Evolutionary conservation across 35 echinoderm and acorn worm species (phyloP).

Genomic region (Apostichopus parvimensis): DNA sequence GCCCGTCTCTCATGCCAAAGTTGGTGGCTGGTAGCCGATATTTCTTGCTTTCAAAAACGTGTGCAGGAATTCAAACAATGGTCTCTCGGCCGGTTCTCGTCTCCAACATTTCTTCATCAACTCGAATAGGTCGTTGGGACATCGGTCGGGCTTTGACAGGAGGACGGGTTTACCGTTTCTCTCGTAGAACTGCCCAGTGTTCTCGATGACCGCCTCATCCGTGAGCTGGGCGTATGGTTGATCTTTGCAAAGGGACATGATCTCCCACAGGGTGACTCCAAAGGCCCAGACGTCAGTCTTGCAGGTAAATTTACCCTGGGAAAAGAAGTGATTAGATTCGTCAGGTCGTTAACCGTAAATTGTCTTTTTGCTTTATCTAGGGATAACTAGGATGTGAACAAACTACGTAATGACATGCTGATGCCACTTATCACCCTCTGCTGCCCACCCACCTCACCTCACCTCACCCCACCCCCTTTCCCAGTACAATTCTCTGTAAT

Average conservation of each 20-base stretch:
- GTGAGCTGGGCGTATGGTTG: conserved; percentile 82
- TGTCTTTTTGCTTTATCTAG: no score
- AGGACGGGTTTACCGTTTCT: conserved; percentile 71
- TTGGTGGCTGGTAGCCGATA: conserved; percentile 89
- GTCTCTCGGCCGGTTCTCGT: conserved; percentile 68
- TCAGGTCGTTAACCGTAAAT: no score
- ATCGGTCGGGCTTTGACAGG: conserved; percentile 69
- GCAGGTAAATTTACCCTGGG: conserved; percentile 93
- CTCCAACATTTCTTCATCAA: conserved; percentile 91
- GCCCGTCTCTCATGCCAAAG: neutral
- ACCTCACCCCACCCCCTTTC: no score
- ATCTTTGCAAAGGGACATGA: conserved; percentile 83
- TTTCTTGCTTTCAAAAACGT: conserved; percentile 88
- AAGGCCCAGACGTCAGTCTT: conserved; percentile 97
- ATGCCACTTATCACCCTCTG: no score
- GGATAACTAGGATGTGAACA: no score
- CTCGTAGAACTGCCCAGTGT: conserved; percentile 93
- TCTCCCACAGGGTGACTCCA: conserved; percentile 97
- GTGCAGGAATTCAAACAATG: conserved; percentile 82
- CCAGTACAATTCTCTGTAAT: no score
- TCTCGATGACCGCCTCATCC: conserved; percentile 93
- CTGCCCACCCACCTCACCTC: no score
- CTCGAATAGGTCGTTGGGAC: conserved; percentile 88
- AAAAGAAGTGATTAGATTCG: no score
- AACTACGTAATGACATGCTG: no score